Percentiles rank a stretch among this genome's conserved stretches.
phyloP scores from a whole-genome alignment of 2,888 invertebrate species.

The Andrena bicolor region DNA sequence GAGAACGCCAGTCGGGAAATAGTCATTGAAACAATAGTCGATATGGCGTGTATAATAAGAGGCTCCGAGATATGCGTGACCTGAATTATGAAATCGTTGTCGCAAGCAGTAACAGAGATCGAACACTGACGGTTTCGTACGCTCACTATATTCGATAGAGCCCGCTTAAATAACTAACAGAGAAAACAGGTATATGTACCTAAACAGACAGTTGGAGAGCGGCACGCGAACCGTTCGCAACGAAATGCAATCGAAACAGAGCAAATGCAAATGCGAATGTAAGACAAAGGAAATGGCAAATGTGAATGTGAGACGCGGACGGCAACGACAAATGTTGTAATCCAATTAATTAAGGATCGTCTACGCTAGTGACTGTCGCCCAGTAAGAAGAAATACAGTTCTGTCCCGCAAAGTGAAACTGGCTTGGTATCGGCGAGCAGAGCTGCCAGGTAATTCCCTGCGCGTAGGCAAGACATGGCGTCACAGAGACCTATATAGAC shows the following conservation, averaged over 20 bases:
- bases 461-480: no score
- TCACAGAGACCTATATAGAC: no score
- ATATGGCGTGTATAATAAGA: conserved; percentile 47
- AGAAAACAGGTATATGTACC: conserved; percentile 19
- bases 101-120: conserved; percentile 22
- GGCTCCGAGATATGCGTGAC: conserved; percentile 48
- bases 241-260: conserved; percentile 5
- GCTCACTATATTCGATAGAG: conserved; percentile 38
- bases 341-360: no score
- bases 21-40: conserved; percentile 42
- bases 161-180: conserved; percentile 42
- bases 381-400: no score
- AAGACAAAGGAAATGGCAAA: background rate
- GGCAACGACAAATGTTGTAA: no score
- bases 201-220: conserved; percentile 23
- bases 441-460: no score
- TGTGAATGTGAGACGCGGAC: background rate
- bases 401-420: no score
- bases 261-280: background rate
- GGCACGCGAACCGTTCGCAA: conserved; percentile 15
- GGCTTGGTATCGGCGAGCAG: no score
- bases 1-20: conserved; percentile 20
- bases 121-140: conserved; percentile 23
- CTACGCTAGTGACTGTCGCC: no score
- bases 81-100: conserved; percentile 58